These are phyloP conservation scores for Plecotus auritus DNA, from an alignment of 2,113 vertebrate genomes.

Conservation along the genomic window DNA sequence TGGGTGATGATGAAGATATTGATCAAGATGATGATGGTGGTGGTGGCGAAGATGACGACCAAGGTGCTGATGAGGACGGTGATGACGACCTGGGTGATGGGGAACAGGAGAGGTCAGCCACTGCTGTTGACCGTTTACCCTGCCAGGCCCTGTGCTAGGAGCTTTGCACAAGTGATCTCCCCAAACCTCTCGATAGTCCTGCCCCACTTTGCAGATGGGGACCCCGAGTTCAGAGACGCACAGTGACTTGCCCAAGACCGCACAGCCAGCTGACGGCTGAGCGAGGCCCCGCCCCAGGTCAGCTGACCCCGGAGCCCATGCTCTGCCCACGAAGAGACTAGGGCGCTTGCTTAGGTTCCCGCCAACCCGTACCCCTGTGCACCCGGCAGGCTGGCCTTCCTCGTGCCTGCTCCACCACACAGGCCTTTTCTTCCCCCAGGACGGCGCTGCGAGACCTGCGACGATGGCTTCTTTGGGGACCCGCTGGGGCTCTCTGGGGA, in stretches of 20 bases:
- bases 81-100: accelerated
- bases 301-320: accelerated
- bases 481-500: slow-evolving; percentile 86
- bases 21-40: accelerated
- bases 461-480: slow-evolving; percentile 92
- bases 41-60: no score
- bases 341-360: accelerated
- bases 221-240: not conserved
- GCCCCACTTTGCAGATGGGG: accelerated
- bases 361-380: accelerated
- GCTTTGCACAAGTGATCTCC: accelerated
- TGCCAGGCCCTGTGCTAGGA: not conserved
- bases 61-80: not conserved
- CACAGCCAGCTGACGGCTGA: not conserved
- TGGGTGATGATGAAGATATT: no score
- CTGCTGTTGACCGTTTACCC: accelerated
- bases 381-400: accelerated
- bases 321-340: not conserved
- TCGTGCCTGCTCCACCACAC: not conserved
- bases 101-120: accelerated
- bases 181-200: accelerated
- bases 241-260: accelerated
- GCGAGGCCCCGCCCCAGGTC: not conserved
- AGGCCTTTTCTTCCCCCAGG: slow-evolving; percentile 74
- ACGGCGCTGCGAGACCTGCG: slow-evolving; percentile 90